A percentile compares a stretch with the other conserved stretches of the same genome.
Conservation (phyloP, 1,140 invertebrate species). For the Lepeophtheirus salmonis region DNA sequence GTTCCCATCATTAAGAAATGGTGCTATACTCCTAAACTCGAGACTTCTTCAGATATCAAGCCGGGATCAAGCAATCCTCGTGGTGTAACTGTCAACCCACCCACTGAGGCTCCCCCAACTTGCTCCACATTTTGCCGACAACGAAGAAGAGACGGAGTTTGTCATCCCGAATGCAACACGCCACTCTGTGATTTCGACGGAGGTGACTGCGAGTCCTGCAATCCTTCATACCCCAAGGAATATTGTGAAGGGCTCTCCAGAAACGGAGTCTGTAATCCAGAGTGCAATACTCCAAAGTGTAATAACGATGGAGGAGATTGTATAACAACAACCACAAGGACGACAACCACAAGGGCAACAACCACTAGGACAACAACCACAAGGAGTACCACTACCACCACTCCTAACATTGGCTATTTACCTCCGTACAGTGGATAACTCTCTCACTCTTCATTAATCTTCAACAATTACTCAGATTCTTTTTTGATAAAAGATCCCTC, state of each 20-base stretch:
- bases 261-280: too few species aligned
- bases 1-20: conserved; percentile 16
- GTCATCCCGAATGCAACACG: conserved; percentile 6
- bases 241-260: too few species aligned
- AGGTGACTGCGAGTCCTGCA: background rate
- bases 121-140: too few species aligned
- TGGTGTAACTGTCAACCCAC: background rate
- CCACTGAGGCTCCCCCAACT: background rate
- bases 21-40: conserved; percentile 10
- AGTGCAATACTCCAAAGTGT: background rate
- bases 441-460: too few species aligned
- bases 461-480: too few species aligned
- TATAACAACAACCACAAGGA: background rate
- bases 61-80: background rate
- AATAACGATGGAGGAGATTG: background rate
- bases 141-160: too few species aligned
- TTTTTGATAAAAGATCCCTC: too few species aligned
- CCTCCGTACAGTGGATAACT: background rate
- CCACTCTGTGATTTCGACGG: background rate
- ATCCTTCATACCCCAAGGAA: too few species aligned
- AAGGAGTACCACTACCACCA: background rate
- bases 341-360: background rate
- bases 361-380: background rate
- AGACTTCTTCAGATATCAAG: background rate
- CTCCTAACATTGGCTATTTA: background rate